Evolutionary conservation across 2,888 invertebrate genomes (phyloP).

Genomic region (Caenorhabditis parvicauda): DNA sequence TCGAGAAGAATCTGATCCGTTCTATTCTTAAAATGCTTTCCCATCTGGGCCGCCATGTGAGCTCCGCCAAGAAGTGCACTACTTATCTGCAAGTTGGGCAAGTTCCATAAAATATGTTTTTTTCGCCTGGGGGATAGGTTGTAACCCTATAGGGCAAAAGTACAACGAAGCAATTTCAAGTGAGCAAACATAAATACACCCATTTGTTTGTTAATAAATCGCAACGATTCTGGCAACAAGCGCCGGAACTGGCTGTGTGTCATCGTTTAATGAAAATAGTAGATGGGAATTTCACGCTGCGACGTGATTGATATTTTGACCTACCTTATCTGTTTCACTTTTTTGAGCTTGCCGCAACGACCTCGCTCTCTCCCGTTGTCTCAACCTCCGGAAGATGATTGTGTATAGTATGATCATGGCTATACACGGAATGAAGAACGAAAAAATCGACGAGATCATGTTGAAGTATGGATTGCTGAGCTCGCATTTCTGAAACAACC

Average conservation of each 20-base stretch:
- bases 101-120: not conserved
- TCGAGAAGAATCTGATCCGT: constrained; percentile 59
- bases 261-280: too few species aligned
- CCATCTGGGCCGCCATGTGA: constrained; percentile 55
- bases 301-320: not conserved
- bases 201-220: not conserved
- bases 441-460: constrained; percentile 92
- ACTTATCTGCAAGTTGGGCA: constrained; percentile 50
- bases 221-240: too few species aligned
- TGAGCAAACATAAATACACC: not conserved
- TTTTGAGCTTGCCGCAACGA: constrained; percentile 33
- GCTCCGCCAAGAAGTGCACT: constrained; percentile 60
- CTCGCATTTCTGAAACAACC: constrained; percentile 70
- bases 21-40: constrained; percentile 53
- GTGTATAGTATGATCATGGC: constrained; percentile 86
- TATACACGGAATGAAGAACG: constrained; percentile 96
- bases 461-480: constrained; percentile 98
- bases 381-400: constrained; percentile 82
- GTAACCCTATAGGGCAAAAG: not conserved
- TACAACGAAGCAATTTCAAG: not conserved
- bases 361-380: constrained; percentile 61
- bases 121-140: not conserved
- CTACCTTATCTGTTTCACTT: constrained; percentile 36
- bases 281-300: not conserved
- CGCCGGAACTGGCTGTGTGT: too few species aligned